A percentile compares a stretch with the other conserved stretches of the same genome.
Evolutionary conservation across 2,888 invertebrate species (phyloP).

Genomic region (Agrochola macilenta): DNA sequence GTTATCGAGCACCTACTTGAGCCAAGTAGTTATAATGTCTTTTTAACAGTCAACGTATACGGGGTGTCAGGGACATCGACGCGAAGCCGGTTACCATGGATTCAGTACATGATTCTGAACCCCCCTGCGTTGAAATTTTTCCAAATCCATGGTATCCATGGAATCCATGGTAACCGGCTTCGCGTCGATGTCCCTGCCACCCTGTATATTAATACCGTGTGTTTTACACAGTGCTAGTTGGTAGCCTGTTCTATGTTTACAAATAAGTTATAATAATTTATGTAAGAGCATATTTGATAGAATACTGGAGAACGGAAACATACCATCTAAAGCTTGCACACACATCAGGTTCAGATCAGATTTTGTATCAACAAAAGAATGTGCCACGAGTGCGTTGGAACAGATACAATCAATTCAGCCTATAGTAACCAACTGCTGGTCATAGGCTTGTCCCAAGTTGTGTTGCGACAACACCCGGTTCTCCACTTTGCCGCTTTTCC

Average conservation of each 20-base stretch:
- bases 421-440: neutral
- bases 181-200: no score
- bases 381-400: neutral
- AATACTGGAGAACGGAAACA: slow-evolving; percentile 21
- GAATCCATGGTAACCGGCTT: no score
- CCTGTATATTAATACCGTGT: slow-evolving; percentile 17
- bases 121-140: no score
- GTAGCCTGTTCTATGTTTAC: slow-evolving; percentile 19
- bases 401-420: neutral
- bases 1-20: neutral
- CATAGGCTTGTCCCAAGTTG: neutral
- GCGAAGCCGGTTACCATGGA: no score
- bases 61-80: no score
- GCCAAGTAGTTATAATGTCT: neutral
- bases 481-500: neutral
- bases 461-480: no score
- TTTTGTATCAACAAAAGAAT: neutral
- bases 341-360: neutral
- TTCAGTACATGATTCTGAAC: no score
- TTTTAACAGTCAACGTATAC: neutral
- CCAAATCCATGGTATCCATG: no score
- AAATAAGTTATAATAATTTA: neutral
- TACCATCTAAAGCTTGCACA: neutral
- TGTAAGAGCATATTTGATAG: slow-evolving; percentile 16
- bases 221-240: slow-evolving; percentile 21